Conservation (phyloP, 2,797 vertebrate species). For the Eutrigla gurnardus region DNA sequence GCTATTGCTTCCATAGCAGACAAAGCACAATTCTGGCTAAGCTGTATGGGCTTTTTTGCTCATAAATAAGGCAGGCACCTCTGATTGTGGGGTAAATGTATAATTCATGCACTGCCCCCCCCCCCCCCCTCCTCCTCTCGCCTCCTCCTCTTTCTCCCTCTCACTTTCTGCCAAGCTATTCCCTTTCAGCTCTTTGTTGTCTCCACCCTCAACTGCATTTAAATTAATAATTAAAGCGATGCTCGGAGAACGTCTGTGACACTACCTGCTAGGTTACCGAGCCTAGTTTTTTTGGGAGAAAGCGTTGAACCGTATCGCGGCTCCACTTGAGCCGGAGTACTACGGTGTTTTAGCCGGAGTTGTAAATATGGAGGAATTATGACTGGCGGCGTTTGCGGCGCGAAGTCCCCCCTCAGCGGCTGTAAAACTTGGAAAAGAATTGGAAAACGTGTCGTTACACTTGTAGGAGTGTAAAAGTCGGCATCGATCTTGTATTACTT, state of each 20-base stretch:
- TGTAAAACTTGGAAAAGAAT: conserved; percentile 27
- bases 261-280: conserved; percentile 73
- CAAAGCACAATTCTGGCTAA: conserved; percentile 75
- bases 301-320: conserved; percentile 37
- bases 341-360: conserved; percentile 50
- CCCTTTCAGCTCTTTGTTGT: conserved; percentile 82
- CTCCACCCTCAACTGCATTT: conserved; percentile 76
- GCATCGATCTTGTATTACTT: conserved; percentile 11
- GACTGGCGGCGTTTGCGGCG: conserved; percentile 39
- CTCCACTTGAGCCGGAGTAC: conserved; percentile 39
- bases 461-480: conserved; percentile 28
- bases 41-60: conserved; percentile 76
- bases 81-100: conserved; percentile 84
- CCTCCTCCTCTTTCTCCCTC: conserved; percentile 72
- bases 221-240: conserved; percentile 85
- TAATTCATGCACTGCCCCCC: conserved; percentile 83
- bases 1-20: conserved; percentile 76
- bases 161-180: conserved; percentile 79
- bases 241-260: conserved; percentile 73
- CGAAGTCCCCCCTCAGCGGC: conserved; percentile 22
- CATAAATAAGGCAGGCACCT: conserved; percentile 85
- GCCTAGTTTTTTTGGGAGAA: conserved; percentile 32
- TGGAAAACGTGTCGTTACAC: conserved; percentile 4
- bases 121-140: conserved; percentile 38
- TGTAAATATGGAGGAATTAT: conserved; percentile 64